phyloP scores from a whole-genome alignment of 2,888 invertebrate genomes.

The Polietes domitor region DNA sequence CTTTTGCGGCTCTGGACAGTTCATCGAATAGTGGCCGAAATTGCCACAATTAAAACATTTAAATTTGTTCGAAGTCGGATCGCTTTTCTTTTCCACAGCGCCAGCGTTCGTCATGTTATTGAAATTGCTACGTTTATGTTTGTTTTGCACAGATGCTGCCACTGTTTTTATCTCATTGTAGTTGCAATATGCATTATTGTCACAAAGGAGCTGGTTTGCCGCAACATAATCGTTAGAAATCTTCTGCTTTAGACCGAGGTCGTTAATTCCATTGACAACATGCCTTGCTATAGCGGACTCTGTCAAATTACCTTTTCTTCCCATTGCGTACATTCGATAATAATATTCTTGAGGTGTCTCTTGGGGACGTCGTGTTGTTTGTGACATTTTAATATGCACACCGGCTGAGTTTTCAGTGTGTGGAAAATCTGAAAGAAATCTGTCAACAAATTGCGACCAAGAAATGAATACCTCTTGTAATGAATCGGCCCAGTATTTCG shows the following conservation, averaged over 20 bases:
- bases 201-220: constrained; percentile 34
- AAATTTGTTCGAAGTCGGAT: too few species aligned
- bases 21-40: too few species aligned
- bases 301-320: constrained; percentile 45
- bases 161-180: constrained; percentile 39
- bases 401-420: constrained; percentile 22
- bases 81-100: too few species aligned
- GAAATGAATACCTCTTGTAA: constrained; percentile 25
- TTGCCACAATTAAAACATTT: too few species aligned
- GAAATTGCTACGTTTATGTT: too few species aligned
- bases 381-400: constrained; percentile 54
- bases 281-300: constrained; percentile 52
- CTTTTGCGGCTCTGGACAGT: too few species aligned
- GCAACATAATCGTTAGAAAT: constrained; percentile 58
- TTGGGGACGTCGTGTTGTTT: constrained; percentile 21
- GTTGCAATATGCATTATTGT: constrained; percentile 32
- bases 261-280: constrained; percentile 59
- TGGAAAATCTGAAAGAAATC: constrained; percentile 46
- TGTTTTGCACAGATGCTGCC: not conserved
- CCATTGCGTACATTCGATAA: constrained; percentile 53
- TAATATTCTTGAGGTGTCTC: constrained; percentile 1
- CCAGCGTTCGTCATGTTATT: too few species aligned
- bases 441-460: constrained; percentile 35
- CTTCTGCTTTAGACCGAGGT: constrained; percentile 36
- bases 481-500: constrained; percentile 55